Evolutionary conservation across 2,113 vertebrate species (phyloP).

Genomic region (Triplophysa tibetana): DNA sequence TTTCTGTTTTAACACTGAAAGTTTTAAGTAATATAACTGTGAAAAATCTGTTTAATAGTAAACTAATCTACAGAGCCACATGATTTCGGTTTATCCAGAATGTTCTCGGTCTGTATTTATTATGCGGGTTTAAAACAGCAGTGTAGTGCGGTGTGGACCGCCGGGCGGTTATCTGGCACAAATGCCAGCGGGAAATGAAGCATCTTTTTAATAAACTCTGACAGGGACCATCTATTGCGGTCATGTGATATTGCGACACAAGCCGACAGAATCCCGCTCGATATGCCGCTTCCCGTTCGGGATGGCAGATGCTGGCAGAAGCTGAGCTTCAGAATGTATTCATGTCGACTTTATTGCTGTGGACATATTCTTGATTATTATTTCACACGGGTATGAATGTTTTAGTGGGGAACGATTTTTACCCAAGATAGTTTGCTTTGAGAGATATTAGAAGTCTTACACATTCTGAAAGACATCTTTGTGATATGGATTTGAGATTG

Average conservation of each 20-base stretch:
- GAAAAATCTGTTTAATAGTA: neutral
- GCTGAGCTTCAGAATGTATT: slow-evolving; percentile 25
- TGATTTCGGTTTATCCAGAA: slow-evolving; percentile 57
- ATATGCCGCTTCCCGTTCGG: slow-evolving; percentile 54
- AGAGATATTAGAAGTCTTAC: slow-evolving; percentile 24
- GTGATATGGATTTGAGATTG: too few relatives aligned
- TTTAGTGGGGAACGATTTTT: slow-evolving; percentile 40
- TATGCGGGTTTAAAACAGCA: slow-evolving; percentile 48
- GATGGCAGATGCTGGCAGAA: neutral
- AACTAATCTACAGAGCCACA: slow-evolving; percentile 11
- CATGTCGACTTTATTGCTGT: slow-evolving; percentile 32
- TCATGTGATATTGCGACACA: slow-evolving; percentile 66
- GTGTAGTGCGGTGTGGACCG: slow-evolving; percentile 31
- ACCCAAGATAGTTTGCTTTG: slow-evolving; percentile 7
- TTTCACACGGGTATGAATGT: slow-evolving; percentile 48
- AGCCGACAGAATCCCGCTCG: slow-evolving; percentile 49
- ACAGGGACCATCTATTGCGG: slow-evolving; percentile 71
- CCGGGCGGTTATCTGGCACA: slow-evolving; percentile 49
- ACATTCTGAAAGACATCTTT: neutral
- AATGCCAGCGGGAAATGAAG: slow-evolving; percentile 69
- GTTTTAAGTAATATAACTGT: slow-evolving; percentile 23
- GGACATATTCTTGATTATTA: slow-evolving; percentile 42
- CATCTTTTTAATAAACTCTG: slow-evolving; percentile 70
- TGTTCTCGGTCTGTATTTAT: slow-evolving; percentile 58
- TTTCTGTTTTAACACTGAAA: too few relatives aligned